Conservation (phyloP, 2,888 invertebrate species). For the Malacosoma neustria region DNA sequence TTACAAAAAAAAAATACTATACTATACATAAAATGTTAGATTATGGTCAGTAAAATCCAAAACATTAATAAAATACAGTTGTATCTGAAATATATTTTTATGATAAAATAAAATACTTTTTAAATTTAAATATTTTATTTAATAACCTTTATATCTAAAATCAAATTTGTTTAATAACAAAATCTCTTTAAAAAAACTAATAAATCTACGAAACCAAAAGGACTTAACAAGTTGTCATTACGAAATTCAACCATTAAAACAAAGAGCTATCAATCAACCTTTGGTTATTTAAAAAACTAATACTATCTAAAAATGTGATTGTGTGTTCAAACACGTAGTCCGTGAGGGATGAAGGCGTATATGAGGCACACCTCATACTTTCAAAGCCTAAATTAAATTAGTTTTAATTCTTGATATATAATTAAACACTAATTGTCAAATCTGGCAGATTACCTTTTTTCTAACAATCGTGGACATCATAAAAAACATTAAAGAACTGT, state of each 20-base stretch:
- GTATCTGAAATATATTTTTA: slow-evolving; percentile 6
- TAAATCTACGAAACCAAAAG: slow-evolving; percentile 18
- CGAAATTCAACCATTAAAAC: slow-evolving; percentile 17
- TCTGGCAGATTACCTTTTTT: too few species aligned
- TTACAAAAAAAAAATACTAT: too few species aligned
- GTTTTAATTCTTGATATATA: too few species aligned
- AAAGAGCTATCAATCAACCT: slow-evolving; percentile 24
- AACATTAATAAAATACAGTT: too few species aligned
- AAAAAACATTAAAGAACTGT: too few species aligned
- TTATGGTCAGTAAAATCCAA: too few species aligned
- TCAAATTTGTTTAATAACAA: slow-evolving; percentile 36
- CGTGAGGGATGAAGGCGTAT: too few species aligned
- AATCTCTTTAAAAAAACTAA: slow-evolving; percentile 33
- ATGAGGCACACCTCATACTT: too few species aligned
- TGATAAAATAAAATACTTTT: slow-evolving; percentile 18
- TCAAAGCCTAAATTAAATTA: too few species aligned
- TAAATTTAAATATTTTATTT: slow-evolving; percentile 46
- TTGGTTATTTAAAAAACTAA: slow-evolving; percentile 26
- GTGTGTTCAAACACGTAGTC: slow-evolving; percentile 8
- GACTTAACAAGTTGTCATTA: slow-evolving; percentile 28
- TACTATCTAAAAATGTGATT: slow-evolving; percentile 16
- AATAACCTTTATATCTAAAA: slow-evolving; percentile 49
- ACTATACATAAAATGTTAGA: too few species aligned
- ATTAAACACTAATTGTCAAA: too few species aligned
- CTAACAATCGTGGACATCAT: too few species aligned